Percentiles rank a stretch among this genome's conserved stretches.
phyloP scores from a whole-genome alignment of 37 sponge, comb jelly and placozoan genomes.

The Diacarnus erythraeanus region DNA sequence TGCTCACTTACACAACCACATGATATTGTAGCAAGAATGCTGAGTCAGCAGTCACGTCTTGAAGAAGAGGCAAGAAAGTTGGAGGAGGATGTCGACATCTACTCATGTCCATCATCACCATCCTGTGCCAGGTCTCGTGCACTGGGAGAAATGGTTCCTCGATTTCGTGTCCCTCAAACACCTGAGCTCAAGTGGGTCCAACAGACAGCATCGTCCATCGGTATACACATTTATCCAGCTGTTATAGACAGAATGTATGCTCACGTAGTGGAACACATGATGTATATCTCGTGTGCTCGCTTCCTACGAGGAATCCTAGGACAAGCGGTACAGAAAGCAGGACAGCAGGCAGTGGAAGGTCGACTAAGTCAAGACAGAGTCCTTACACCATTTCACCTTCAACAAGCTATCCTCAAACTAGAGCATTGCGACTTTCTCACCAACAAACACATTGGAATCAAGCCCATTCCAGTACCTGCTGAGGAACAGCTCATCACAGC shows the following conservation, averaged over 20 bases:
- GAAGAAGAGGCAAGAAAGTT: neutral
- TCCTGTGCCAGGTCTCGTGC: neutral
- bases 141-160: neutral
- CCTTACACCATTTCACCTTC: slow-evolving; percentile 40
- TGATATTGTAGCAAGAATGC: slow-evolving; percentile 2
- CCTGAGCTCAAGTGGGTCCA: slow-evolving; percentile 67
- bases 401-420: slow-evolving; percentile 32
- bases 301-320: slow-evolving; percentile 35
- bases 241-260: slow-evolving; percentile 57
- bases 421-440: slow-evolving; percentile 62
- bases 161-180: slow-evolving; percentile 45
- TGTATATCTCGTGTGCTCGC: slow-evolving; percentile 48
- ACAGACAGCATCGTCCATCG: slow-evolving; percentile 35
- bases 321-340: slow-evolving; percentile 29
- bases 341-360: slow-evolving; percentile 6
- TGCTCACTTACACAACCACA: slow-evolving; percentile 14
- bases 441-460: slow-evolving; percentile 35
- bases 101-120: neutral
- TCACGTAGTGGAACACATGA: slow-evolving; percentile 75
- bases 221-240: slow-evolving; percentile 47
- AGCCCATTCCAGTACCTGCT: neutral
- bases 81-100: slow-evolving; percentile 20
- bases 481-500: neutral
- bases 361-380: slow-evolving; percentile 25
- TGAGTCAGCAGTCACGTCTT: neutral